These are phyloP conservation scores for Falcunculus frontatus DNA, from an alignment of 2,113 vertebrate species.

Conservation along the genomic window DNA sequence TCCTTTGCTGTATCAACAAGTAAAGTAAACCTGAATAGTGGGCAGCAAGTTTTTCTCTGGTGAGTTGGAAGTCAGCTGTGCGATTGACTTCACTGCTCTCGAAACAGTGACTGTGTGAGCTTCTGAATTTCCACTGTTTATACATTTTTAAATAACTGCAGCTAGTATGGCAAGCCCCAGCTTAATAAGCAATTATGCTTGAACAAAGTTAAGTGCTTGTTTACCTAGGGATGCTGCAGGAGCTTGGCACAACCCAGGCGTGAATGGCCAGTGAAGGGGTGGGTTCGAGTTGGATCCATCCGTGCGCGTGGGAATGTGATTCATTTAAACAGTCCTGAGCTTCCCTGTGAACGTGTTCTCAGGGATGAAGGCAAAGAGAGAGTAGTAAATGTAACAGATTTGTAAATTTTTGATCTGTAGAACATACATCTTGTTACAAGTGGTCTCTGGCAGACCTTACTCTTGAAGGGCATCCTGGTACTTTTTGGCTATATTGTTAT, in stretches of 20 bases:
- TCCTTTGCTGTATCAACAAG: neutral
- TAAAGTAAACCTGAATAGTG: neutral
- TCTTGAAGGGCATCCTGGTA: neutral
- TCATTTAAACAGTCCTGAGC: neutral
- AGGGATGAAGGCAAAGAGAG: rapidly evolving
- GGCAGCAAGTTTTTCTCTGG: rapidly evolving
- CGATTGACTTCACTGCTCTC: neutral
- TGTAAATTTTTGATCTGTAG: neutral
- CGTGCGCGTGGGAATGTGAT: rapidly evolving
- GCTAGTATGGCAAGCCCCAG: neutral
- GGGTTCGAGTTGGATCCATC: neutral
- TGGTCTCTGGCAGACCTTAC: neutral
- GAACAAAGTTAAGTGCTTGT: neutral
- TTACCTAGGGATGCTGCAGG: neutral
- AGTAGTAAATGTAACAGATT: neutral
- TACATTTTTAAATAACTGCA: neutral
- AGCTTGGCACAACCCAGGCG: neutral
- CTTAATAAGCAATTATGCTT: neutral
- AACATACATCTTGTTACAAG: neutral
- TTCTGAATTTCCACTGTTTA: neutral
- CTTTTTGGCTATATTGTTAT: neutral
- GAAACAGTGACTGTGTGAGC: neutral
- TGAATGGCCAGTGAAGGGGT: neutral
- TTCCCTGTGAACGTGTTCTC: rapidly evolving
- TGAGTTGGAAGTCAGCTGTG: neutral